phyloP scores from a whole-genome alignment of 2,888 invertebrate species.

The Sympetrum striolatum region DNA sequence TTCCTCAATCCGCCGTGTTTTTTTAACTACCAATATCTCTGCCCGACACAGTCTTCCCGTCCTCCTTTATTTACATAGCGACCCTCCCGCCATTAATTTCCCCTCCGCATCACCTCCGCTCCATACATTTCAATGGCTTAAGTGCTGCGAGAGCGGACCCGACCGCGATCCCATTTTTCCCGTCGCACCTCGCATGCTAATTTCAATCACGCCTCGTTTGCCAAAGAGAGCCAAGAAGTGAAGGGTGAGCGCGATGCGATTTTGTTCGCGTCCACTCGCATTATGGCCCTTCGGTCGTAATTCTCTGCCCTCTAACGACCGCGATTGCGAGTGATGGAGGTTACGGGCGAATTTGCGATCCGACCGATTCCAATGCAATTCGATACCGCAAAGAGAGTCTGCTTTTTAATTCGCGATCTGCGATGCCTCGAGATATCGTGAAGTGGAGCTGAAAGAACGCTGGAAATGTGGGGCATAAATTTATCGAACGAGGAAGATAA shows the following conservation, averaged over 20 bases:
- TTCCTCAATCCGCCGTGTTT: no score
- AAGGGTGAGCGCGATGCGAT: neutral
- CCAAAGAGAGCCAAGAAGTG: neutral
- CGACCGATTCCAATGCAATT: no score
- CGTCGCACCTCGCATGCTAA: neutral
- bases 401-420: no score
- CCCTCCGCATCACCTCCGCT: neutral
- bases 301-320: neutral
- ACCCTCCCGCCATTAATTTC: slow-evolving; percentile 15
- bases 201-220: slow-evolving; percentile 44
- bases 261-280: neutral
- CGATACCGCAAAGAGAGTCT: no score
- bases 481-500: no score
- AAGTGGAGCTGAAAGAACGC: no score
- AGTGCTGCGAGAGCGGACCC: neutral
- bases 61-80: neutral
- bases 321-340: no score
- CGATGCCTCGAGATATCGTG: no score
- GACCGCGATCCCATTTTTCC: slow-evolving; percentile 15
- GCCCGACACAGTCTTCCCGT: no score
- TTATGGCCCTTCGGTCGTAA: neutral
- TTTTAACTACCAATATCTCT: neutral
- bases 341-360: no score
- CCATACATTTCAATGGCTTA: neutral
- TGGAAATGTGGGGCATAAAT: no score